Evolutionary conservation across 2,888 invertebrate species (phyloP).

Genomic region (Galeopsomyia nigrocyanea): DNA sequence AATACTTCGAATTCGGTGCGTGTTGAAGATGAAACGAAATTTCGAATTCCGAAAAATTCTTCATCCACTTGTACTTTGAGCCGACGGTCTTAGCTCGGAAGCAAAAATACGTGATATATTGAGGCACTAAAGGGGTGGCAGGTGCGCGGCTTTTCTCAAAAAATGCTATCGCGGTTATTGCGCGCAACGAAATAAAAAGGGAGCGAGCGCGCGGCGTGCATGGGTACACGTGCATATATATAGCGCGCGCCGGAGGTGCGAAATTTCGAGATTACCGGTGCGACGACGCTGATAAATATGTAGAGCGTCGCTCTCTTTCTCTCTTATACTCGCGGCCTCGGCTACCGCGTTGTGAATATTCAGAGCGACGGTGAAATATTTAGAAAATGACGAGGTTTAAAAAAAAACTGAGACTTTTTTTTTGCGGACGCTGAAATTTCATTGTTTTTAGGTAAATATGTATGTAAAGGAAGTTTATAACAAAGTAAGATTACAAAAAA

Average conservation of each 20-base stretch:
- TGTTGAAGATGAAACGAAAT: no score
- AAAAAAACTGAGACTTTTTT: no score
- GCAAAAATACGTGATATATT: constrained; percentile 16
- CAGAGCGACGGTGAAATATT: constrained; percentile 26
- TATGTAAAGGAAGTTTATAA: no score
- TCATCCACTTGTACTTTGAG: no score
- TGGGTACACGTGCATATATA: no score
- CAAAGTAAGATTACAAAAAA: no score
- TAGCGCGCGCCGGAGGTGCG: neutral
- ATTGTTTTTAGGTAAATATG: no score
- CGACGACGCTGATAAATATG: constrained; percentile 42
- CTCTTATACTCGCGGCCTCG: no score
- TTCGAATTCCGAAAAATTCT: no score
- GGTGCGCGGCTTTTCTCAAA: constrained; percentile 20
- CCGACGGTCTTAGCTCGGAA: neutral
- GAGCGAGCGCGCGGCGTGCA: no score
- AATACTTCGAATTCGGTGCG: no score
- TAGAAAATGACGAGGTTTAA: neutral
- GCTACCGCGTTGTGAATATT: constrained; percentile 35
- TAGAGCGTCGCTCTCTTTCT: neutral
- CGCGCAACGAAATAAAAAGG: neutral
- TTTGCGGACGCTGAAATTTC: no score
- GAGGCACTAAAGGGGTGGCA: constrained; percentile 8
- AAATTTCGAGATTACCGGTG: constrained; percentile 30
- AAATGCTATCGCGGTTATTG: constrained; percentile 34